Evolutionary conservation across 2,113 vertebrate species (phyloP).

Genomic region (Ahaetulla prasina): DNA sequence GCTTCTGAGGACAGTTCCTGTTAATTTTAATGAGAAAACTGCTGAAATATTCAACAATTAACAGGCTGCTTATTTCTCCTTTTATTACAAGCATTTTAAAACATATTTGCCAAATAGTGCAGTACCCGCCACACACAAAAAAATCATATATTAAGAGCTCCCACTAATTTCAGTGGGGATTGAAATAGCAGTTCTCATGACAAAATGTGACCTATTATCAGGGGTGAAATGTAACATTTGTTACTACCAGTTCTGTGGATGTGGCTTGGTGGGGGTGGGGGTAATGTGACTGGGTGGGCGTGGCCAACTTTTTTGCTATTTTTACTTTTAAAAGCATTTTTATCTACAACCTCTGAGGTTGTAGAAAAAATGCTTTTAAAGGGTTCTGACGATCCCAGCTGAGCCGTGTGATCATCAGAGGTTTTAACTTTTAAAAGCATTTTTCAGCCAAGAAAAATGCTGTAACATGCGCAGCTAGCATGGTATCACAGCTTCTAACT

Average conservation of each 20-base stretch:
- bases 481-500: not conserved
- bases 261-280: too few relatives aligned
- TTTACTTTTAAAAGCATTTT: too few relatives aligned
- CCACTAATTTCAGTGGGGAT: conserved; percentile 46
- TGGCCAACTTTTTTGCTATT: too few relatives aligned
- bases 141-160: conserved; percentile 39
- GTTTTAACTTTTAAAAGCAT: too few relatives aligned
- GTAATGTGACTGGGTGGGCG: too few relatives aligned
- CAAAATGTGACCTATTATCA: conserved; percentile 48
- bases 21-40: not conserved
- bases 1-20: not conserved
- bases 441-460: too few relatives aligned
- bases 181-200: conserved; percentile 24
- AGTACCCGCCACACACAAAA: rapidly evolving
- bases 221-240: too few relatives aligned
- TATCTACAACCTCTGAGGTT: too few relatives aligned
- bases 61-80: not conserved
- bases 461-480: not conserved
- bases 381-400: too few relatives aligned
- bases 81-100: conserved; percentile 38
- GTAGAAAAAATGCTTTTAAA: too few relatives aligned
- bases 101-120: conserved; percentile 29
- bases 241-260: too few relatives aligned
- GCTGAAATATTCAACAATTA: not conserved
- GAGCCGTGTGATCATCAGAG: too few relatives aligned